Evolutionary conservation across 2,113 vertebrate genomes (phyloP), one percentile per base, ranked within the genome.

Genomic region (Geococcyx californianus): DNA sequence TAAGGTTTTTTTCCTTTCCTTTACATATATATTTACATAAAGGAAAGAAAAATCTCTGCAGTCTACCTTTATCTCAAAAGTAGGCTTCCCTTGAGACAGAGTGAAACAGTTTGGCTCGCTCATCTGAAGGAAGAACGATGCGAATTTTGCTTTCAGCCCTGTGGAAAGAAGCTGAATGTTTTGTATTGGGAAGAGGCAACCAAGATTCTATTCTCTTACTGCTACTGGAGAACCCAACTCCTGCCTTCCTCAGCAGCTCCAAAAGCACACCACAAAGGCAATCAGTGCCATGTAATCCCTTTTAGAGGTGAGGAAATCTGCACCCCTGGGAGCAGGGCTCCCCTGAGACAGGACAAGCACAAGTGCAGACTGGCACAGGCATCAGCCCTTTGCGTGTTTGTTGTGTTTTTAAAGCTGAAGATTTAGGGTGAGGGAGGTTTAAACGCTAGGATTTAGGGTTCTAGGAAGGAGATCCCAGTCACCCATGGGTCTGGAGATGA

Each of bases 21-120:
- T 91, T 82, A 85, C 26, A 55, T 7, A 29, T 77, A 34, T 88
- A 88, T 91, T 85, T 91, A 67, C 58, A 44, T 72, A 58, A 84
- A 79, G 54, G 26, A 73, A 89, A 78, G 49, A 20, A 68, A 58
- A 73, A 77, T 63, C 59, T 84, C 79, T 63, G 42, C 38, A 89
- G 49, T 31, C 44, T 85, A 63, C 31, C 55, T 93, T 89, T 78
- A 40, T 79, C 34, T 86, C 70, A 62, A 59, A 95, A 88, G 49
- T 16, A 66, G 67, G 34, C 56, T 92, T 87, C 72, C 55, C 67
- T 64, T 89, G 72, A 79, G 89, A 78, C 7, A 25, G n/a, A 63
- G 56, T 64, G 34, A 82, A 89, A 51, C 34, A 69, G 36, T 2
- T 13, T 28, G 11, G 18, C 72, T 64, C 34, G 45, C 76, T 91